Percentiles rank a stretch among this genome's conserved stretches.
Conservation (phyloP, 2,888 invertebrate species). For the Nemurella pictetii region DNA sequence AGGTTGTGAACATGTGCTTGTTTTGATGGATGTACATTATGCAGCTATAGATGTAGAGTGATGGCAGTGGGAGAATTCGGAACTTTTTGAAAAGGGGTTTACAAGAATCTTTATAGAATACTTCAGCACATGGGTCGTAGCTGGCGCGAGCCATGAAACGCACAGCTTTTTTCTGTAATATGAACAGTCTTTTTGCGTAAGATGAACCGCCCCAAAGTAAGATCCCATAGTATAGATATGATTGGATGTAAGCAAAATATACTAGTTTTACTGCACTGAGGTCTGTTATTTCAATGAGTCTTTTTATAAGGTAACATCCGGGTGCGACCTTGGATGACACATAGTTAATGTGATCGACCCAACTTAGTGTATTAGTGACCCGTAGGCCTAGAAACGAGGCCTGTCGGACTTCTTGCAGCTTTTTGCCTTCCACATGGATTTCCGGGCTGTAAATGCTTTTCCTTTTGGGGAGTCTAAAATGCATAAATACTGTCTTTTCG, state of each 20-base stretch:
- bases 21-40: too few relatives aligned
- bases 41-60: too few relatives aligned
- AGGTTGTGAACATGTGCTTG: too few relatives aligned
- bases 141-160: background rate
- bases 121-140: background rate
- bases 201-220: background rate
- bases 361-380: background rate
- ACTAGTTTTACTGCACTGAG: too few relatives aligned
- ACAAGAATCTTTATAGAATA: background rate
- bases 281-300: too few relatives aligned
- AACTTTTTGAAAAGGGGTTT: background rate
- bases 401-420: background rate
- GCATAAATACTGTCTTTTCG: background rate
- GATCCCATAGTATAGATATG: background rate
- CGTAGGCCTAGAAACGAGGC: background rate
- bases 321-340: background rate
- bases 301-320: background rate
- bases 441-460: background rate
- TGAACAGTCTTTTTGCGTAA: background rate
- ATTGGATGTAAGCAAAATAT: too few relatives aligned
- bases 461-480: background rate
- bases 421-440: background rate
- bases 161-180: background rate
- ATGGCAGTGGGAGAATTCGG: background rate
- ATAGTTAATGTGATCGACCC: background rate